A percentile compares a stretch with the other conserved stretches of the same genome.
Conservation (phyloP, 2,113 vertebrate genomes). For the Vicugna pacos region DNA sequence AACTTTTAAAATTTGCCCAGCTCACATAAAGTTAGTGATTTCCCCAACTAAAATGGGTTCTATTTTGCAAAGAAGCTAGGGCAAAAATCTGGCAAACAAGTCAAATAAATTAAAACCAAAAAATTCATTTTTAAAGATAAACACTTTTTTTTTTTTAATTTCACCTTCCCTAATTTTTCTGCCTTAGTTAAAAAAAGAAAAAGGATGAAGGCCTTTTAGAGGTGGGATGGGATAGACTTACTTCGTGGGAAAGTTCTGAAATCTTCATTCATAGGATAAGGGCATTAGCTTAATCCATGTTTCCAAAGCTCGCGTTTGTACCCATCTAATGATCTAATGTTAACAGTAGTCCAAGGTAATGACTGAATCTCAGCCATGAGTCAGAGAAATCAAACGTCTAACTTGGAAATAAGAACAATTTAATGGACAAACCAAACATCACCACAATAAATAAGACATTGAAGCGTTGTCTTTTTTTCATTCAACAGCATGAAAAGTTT, state of each 20-base stretch:
- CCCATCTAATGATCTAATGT: constrained; percentile 13
- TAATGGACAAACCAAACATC: constrained; percentile 75
- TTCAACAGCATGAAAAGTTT: constrained; percentile 55
- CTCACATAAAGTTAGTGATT: background rate
- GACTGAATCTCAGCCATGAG: constrained; percentile 60
- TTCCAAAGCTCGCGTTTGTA: constrained; percentile 5
- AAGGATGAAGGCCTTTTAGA: constrained; percentile 46
- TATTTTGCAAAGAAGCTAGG: background rate
- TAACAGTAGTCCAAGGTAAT: constrained; percentile 50
- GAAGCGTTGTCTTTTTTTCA: constrained; percentile 58
- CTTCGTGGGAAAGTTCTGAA: background rate
- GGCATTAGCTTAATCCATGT: background rate
- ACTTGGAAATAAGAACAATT: constrained; percentile 72
- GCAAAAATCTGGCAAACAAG: constrained; percentile 6
- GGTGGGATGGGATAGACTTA: background rate
- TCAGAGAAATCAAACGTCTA: constrained; percentile 58
- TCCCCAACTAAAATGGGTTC: background rate
- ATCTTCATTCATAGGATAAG: background rate
- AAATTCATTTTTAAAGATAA: background rate
- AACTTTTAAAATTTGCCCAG: background rate
- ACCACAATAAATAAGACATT: constrained; percentile 72
- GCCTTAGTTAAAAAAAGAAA: background rate
- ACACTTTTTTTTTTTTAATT: background rate
- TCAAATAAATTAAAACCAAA: constrained; percentile 34
- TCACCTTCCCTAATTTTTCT: background rate